Percentiles rank a stretch among this genome's conserved stretches.
Evolutionary conservation across 2,797 vertebrate genomes (phyloP).

Genomic region (Pantherophis alleghaniensis): DNA sequence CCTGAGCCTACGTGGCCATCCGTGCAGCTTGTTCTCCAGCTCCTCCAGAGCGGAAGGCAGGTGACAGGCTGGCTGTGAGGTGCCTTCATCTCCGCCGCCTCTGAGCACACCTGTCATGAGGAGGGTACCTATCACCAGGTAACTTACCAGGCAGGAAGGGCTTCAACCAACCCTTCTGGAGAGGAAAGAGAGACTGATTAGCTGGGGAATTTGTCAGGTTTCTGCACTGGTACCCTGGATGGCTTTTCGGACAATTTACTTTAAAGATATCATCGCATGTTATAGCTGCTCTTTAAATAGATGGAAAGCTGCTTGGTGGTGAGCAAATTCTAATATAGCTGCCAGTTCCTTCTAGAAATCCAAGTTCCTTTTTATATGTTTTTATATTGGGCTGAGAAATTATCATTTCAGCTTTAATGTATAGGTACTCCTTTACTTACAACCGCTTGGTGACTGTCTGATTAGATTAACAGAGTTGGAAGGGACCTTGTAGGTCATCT

Average conservation of each 20-base stretch:
- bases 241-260: slow-evolving; percentile 33
- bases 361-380: neutral
- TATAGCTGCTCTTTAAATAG: neutral
- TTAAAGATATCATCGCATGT: slow-evolving; percentile 1
- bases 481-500: no score
- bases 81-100: neutral
- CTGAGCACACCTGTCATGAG: neutral
- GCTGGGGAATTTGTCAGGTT: slow-evolving; percentile 30
- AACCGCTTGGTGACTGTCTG: no score
- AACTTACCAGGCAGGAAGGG: neutral
- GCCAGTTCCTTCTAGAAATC: neutral
- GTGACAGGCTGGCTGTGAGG: neutral
- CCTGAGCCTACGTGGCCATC: neutral
- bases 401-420: slow-evolving; percentile 20
- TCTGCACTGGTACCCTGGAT: neutral
- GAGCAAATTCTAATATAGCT: slow-evolving; percentile 22
- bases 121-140: neutral
- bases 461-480: no score
- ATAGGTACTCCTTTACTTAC: neutral
- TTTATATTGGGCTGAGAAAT: neutral
- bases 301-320: neutral
- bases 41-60: neutral
- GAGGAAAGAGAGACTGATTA: slow-evolving; percentile 19
- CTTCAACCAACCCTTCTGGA: neutral
- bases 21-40: neutral